phyloP scores from a whole-genome alignment of 2,113 vertebrate genomes.

The Petaurus breviceps region DNA sequence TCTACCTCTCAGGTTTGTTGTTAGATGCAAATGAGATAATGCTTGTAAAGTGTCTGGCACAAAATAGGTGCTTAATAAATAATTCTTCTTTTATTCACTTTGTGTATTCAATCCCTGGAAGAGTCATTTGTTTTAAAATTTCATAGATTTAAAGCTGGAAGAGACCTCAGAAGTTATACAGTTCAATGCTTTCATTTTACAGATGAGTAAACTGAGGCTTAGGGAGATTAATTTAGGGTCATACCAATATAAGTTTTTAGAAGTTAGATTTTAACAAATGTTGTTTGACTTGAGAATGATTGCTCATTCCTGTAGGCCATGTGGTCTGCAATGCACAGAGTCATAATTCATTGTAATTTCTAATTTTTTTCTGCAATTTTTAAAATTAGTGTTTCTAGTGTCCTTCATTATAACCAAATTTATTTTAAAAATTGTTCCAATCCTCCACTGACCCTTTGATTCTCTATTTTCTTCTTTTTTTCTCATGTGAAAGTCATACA shows the following conservation, averaged over 20 bases:
- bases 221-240: not conserved
- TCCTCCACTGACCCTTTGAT: not conserved
- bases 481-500: not conserved
- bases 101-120: not conserved
- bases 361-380: not conserved
- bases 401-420: not conserved
- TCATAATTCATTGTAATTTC: not conserved
- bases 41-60: too few species aligned
- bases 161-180: not conserved
- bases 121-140: not conserved
- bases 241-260: not conserved
- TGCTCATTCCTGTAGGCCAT: not conserved
- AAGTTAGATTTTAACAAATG: not conserved
- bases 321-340: not conserved
- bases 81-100: too few species aligned
- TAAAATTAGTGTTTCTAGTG: not conserved
- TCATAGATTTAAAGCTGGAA: not conserved
- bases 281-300: not conserved
- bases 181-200: not conserved
- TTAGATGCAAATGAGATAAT: too few species aligned
- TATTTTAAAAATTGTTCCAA: not conserved
- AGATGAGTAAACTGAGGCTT: not conserved
- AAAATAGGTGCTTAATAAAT: too few species aligned
- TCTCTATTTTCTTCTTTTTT: not conserved
- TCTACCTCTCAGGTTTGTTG: too few species aligned